Evolutionary conservation across 2,888 invertebrate species (phyloP).

Genomic region (Watsonalla binaria): DNA sequence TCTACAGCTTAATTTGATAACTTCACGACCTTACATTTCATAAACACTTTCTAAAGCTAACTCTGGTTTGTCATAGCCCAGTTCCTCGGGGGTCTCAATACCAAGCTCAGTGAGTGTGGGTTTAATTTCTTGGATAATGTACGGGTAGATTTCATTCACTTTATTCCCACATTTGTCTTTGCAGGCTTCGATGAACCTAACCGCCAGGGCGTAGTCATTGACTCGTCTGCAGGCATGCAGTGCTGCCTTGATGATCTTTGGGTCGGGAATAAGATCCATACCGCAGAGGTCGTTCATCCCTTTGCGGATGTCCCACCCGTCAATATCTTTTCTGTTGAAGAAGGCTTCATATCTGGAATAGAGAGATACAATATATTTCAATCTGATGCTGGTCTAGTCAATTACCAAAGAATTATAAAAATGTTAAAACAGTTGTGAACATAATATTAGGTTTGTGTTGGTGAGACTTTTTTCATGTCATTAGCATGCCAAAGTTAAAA

Average conservation of each 20-base stretch:
- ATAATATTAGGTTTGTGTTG: too few relatives aligned
- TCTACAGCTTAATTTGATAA: conserved; percentile 59
- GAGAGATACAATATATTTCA: conserved; percentile 1
- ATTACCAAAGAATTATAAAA: too few relatives aligned
- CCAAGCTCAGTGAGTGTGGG: conserved; percentile 97
- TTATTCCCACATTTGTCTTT: conserved; percentile 91
- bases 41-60: conserved; percentile 88
- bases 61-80: conserved; percentile 98
- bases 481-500: too few relatives aligned
- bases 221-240: conserved; percentile 94
- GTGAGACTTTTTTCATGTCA: too few relatives aligned
- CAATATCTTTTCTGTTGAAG: conserved; percentile 92
- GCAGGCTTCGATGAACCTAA: conserved; percentile 94
- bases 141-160: conserved; percentile 89
- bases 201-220: conserved; percentile 95
- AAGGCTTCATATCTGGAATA: conserved; percentile 85
- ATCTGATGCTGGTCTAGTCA: background rate
- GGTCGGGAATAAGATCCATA: conserved; percentile 96
- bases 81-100: conserved; percentile 94
- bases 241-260: conserved; percentile 91
- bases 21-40: conserved; percentile 75
- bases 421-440: too few relatives aligned
- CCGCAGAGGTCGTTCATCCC: conserved; percentile 93
- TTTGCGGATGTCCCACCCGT: conserved; percentile 96
- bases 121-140: conserved; percentile 91